Evolutionary conservation across 1,140 invertebrate species (phyloP), one percentile per base, ranked within the genome.

Genomic region (Triops cancriformis): DNA sequence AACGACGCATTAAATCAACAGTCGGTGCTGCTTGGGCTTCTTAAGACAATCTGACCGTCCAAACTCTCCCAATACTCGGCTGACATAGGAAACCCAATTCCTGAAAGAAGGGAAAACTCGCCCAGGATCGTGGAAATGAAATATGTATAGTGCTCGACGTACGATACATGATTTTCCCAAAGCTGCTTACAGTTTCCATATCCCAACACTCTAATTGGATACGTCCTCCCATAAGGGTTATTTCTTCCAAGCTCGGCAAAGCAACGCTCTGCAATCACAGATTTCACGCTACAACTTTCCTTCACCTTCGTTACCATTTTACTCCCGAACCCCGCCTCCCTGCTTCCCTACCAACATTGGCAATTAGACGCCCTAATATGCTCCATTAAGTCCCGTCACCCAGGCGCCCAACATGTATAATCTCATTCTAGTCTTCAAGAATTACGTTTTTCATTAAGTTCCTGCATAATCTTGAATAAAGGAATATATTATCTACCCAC

Each of bases 281-380:
- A 64, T 64, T 64, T 64, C 51, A 64, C 51, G 51, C 51, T 64
- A 23, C 7, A 37, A 37, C 31, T 37, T 7, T 37, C 31, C 31
- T 37, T 37, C 31, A 37, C 31, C 31, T 37, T 37, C 31, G 31
- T 37, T 37, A 37, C 31, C 31, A 37, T 37, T 37, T 37, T 37
- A 37, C 31, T 37, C 31, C 31, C 31, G 31, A 37, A 37, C 31
- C 31, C 31, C 31, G 31, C 31, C 31, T 37, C 31, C 2, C 31
- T 37, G 31, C 31, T 7, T 4, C 7, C 51, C 14, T 23, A 23
- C 51, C 18, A n/a, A 64, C 51, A n/a, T 3, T 18, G n/a, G 23
- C 51, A 64, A 64, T 64, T 64, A 64, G 51, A 64, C 14, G 23
- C 51, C 51, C 51, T 64, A 64, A 64, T 64, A 64, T 64, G 51